Evolutionary conservation across 2,888 invertebrate species (phyloP), one percentile per base, ranked within the genome.

Genomic region (Smittia sp.): DNA sequence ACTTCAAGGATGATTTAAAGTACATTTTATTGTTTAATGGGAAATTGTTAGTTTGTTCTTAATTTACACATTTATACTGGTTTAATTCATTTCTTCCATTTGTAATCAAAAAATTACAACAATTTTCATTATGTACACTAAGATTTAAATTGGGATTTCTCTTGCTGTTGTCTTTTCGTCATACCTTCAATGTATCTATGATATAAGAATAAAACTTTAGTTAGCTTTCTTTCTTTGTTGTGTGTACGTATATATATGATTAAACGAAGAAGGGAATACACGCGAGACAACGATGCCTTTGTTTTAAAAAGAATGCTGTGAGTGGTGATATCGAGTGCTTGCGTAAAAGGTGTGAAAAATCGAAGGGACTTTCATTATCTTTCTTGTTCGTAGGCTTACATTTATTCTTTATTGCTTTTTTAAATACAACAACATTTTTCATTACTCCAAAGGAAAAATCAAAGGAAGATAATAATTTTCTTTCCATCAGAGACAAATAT

Each of bases 51-150:
- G 20, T 66, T 32, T 32, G 66, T 13, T 66, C 66, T 66, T 39
- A 66, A 66, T 66, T 66, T 66, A 66, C 66, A 66, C 66, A 66
- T 66, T 66, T 39, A 66, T 38, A 66, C 66, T 66, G 66, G 39
- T 66, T 18, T 15, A 27, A 27, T 66, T 39, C 38, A 25, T 24
- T 62, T 52, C 15, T 62, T 22, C 24, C 3, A 20, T 39, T 66
- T 66, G 66, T 66, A 66, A 66, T 66, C 66, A 66, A 66, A 66
- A 66, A 66, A 66, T 66, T 66, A 66, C 66, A 66, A 66, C 66
- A 66, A 39, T 66, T 20, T 63, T 58, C 20, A 22, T 25, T 66
- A 66, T 66, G 4, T 66, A 66, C 66, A 66, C 20, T 63, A 63
- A n/a, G 63, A 27, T 22, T 63, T 63, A 63, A 27, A 27, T 63